phyloP scores from a whole-genome alignment of 2,113 vertebrate genomes.

The Emydura subglobosa region DNA sequence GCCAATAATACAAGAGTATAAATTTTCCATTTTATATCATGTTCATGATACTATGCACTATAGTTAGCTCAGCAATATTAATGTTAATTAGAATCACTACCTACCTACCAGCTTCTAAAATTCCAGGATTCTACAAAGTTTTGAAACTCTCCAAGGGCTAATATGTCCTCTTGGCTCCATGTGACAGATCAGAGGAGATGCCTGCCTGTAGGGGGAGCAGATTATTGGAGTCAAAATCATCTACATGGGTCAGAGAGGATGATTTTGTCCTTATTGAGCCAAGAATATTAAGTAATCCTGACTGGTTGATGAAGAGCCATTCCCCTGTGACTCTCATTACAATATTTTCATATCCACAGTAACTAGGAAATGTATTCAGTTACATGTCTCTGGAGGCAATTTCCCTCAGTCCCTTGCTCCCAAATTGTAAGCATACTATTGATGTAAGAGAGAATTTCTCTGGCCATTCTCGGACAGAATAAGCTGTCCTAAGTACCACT shows the following conservation, averaged over 20 bases:
- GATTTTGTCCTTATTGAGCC: not conserved
- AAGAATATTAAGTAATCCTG: not conserved
- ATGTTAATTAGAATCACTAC: not conserved
- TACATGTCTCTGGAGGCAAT: conserved; percentile 30
- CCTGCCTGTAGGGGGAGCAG: not conserved
- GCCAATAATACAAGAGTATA: not conserved
- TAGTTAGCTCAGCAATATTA: not conserved
- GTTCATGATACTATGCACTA: not conserved
- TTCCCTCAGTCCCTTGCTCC: not conserved
- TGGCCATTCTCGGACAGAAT: not conserved
- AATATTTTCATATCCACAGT: not conserved
- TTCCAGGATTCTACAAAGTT: not conserved
- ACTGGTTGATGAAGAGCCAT: conserved; percentile 59
- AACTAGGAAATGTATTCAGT: conserved; percentile 56
- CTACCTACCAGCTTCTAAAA: not conserved
- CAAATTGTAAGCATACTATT: not conserved
- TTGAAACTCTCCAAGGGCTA: not conserved
- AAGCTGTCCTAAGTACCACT: not conserved
- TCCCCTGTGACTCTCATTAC: conserved; percentile 17
- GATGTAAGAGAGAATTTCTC: not conserved
- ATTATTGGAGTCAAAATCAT: not conserved
- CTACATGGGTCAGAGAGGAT: conserved; percentile 41
- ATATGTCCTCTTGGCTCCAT: not conserved
- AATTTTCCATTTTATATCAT: not conserved
- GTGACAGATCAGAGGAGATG: not conserved